phyloP scores from a whole-genome alignment of 2,113 vertebrate genomes.

The Oreochromis spilurus region DNA sequence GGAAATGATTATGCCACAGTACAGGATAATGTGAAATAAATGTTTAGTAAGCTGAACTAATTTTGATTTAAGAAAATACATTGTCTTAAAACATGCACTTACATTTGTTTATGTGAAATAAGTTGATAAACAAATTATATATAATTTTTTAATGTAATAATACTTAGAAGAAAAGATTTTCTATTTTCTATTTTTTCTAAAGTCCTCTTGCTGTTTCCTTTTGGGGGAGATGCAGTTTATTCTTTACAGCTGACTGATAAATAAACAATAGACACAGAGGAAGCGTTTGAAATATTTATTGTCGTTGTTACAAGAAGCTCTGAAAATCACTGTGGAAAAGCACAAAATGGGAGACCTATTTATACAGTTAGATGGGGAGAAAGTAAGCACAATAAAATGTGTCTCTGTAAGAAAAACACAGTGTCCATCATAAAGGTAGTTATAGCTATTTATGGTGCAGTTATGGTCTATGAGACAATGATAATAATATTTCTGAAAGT shows the following conservation, averaged over 20 bases:
- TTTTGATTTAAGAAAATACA: background rate
- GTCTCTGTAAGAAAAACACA: background rate
- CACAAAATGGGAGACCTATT: background rate
- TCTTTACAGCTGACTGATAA: conserved; percentile 58
- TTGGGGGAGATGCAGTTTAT: conserved; percentile 39
- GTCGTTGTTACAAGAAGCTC: conserved; percentile 50
- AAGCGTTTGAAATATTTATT: conserved; percentile 72
- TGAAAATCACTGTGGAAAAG: conserved; percentile 21
- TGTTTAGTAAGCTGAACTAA: background rate
- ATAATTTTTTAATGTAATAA: background rate
- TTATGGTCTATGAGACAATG: background rate
- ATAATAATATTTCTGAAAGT: background rate
- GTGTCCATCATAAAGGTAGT: background rate
- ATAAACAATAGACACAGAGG: conserved; percentile 69
- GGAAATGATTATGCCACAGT: background rate
- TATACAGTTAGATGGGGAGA: background rate
- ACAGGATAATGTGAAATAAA: background rate
- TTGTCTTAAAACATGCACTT: background rate
- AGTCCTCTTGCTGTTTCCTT: background rate
- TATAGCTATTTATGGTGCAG: background rate
- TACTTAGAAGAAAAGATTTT: background rate
- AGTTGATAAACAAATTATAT: background rate
- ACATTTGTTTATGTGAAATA: background rate
- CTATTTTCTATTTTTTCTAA: background rate
- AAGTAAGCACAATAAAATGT: background rate